Evolutionary conservation across 2,888 invertebrate species (phyloP), one percentile per base, ranked within the genome.

Genomic region (Meiosimyza decipiens): DNA sequence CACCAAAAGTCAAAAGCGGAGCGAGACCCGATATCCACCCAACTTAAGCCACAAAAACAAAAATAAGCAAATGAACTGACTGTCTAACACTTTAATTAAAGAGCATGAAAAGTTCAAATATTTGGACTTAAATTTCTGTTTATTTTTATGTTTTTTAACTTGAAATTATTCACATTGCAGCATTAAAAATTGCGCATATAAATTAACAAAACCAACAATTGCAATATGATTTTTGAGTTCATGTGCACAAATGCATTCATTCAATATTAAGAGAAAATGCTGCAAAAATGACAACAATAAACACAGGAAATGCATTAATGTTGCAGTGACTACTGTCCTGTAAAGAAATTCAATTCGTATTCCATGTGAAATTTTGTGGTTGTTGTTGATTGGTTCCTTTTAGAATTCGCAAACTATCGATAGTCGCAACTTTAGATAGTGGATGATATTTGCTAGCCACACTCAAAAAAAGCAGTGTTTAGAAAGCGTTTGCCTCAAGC

Each of bases 331-430:
- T 57, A 65, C 28, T 49, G 52, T 15, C 18, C n/a, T 16, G 64
- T 57, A 51, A 70, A 51, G 73, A 73, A 75, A 75, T 73, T 75
- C 66, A 72, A 73, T 73, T 52, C 73, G 71, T 73, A 71, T 68
- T 52, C 49, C 59, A 65, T 68, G 63, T 16, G 47, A 68, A 59
- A 59, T 57, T 52, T 66, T 66, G 12, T 54, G 15, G 47, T 11
- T 11, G 62, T 40, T 15, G 47, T 11, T 11, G 62, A n/a, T 15
- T 22, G 22, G 22, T 22, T 22, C 22, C 22, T 22, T 22, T 22
- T 22, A 22, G 22, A 22, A 2, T 22, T 22, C 22, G 22, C 22
- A 22, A 22, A 22, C 22, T 22, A 22, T 22, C 2, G 22, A 22
- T 22, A 22, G 22, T 22, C 22, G 22, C 22, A 22, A 22, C 22